A percentile compares a stretch with the other conserved stretches of the same genome.
phyloP scores from a whole-genome alignment of 2,888 invertebrate species.

The Diarsia brunnea region DNA sequence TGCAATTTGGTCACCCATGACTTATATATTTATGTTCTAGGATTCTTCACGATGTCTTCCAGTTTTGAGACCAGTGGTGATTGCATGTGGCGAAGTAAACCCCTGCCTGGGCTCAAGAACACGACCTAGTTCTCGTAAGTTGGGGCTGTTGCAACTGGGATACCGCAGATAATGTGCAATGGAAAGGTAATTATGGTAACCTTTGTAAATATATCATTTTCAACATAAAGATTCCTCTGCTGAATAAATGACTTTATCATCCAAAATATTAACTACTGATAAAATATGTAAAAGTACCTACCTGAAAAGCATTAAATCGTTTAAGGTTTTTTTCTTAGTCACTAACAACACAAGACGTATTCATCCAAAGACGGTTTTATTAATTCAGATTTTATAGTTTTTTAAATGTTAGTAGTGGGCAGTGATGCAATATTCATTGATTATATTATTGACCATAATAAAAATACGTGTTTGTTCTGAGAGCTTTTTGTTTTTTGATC shows the following conservation, averaged over 20 bases:
- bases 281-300: not conserved
- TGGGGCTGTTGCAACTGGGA: not conserved
- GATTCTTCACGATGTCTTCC: not conserved
- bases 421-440: conserved; percentile 56
- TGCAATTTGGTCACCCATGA: not conserved
- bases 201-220: not conserved
- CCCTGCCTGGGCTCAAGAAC: not conserved
- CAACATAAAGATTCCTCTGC: too few relatives aligned
- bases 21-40: not conserved
- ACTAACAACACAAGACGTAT: conserved; percentile 5
- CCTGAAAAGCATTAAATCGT: not conserved
- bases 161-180: not conserved
- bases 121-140: not conserved
- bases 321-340: not conserved
- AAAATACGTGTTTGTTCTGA: conserved; percentile 40
- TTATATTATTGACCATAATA: conserved; percentile 60
- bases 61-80: not conserved
- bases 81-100: not conserved
- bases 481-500: conserved; percentile 9
- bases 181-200: not conserved
- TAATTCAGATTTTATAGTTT: conserved; percentile 56
- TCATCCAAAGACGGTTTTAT: conserved; percentile 21
- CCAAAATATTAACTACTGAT: not conserved
- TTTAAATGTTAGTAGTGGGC: conserved; percentile 71
- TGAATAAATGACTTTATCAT: not conserved